Evolutionary conservation across 1,140 invertebrate genomes (phyloP), one percentile per base, ranked within the genome.

Genomic region (Ips typographus): DNA sequence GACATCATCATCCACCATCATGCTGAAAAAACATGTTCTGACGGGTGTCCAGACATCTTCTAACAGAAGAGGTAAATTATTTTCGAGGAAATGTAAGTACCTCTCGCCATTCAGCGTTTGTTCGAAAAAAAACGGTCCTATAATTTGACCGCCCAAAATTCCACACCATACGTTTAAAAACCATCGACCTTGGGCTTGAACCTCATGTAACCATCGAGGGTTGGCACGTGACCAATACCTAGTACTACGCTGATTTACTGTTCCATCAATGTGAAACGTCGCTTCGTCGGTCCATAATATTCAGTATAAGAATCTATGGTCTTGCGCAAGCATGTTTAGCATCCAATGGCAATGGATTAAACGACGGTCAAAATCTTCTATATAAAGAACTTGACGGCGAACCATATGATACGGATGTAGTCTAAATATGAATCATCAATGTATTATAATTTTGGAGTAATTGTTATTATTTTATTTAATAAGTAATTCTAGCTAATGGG

Each of bases 161-260:
- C 78, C 74, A 47, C 67, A 74, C 77, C 76, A 80, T 49, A 78
- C 51, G 61, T 79, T 80, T 5, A 80, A 51, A 61, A 3, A 1
- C 56, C 68, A 71, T 39, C 40, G 62, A 49, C 49, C n/a, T 60
- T 76, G 74, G 37, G 72, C 6, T 7, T 70, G 7, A 5, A 63
- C 68, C 43, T 64, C 38, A 38, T 41, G 37, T 44, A 76, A 66
- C 76, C 53, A 80, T 68, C 73, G 72, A 55, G 73, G 74, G 72
- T 78, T 78, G 69, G 69, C 43, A 3, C 40, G 51, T 22, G 70
- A 56, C 73, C 74, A 79, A 40, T 71, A 73, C 57, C 75, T 74
- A 51, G 70, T 68, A 66, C 78, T 80, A 60, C 79, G 72, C 7
- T 72, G 39, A 69, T 78, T 77, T 52, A 79, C 69, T 43, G 69